Conservation (phyloP, 2,797 vertebrate species). For the Macrochelys suwanniensis region DNA sequence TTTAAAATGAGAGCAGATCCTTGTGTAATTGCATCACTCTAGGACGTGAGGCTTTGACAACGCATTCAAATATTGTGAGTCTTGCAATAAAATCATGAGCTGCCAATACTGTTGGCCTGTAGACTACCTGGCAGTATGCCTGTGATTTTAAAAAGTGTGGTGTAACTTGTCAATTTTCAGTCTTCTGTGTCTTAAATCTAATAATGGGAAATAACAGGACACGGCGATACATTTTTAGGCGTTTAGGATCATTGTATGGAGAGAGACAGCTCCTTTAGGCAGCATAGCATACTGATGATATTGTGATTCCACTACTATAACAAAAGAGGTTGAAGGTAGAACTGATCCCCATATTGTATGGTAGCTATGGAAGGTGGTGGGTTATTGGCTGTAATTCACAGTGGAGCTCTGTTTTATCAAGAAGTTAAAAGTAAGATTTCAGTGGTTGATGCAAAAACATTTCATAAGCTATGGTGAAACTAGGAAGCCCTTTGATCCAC, state of each 20-base stretch:
- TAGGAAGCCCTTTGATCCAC: not conserved
- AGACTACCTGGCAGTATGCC: conserved; percentile 6
- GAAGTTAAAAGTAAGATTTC: not conserved
- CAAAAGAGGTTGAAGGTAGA: not conserved
- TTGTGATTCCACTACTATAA: not conserved
- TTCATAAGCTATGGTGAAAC: not conserved
- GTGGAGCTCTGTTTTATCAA: not conserved
- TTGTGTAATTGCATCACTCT: conserved; percentile 35
- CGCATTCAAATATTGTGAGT: not conserved
- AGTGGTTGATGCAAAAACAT: not conserved
- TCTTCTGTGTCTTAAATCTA: not conserved
- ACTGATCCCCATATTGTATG: not conserved
- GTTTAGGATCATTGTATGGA: not conserved
- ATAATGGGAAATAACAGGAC: conserved; percentile 37
- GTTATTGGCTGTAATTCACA: not conserved
- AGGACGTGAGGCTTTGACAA: conserved; percentile 38
- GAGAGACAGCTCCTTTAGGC: conserved; percentile 11
- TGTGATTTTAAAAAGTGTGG: not conserved
- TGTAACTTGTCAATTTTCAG: conserved; percentile 3
- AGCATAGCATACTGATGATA: not conserved
- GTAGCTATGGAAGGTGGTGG: not conserved
- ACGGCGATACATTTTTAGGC: not conserved
- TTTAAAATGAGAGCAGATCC: conserved; percentile 50
- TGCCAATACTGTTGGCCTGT: conserved; percentile 32
- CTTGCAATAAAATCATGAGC: not conserved